Percentiles rank a stretch among this genome's conserved stretches.
phyloP scores from a whole-genome alignment of 2,797 vertebrate genomes.

The Telmatherina bonti region DNA sequence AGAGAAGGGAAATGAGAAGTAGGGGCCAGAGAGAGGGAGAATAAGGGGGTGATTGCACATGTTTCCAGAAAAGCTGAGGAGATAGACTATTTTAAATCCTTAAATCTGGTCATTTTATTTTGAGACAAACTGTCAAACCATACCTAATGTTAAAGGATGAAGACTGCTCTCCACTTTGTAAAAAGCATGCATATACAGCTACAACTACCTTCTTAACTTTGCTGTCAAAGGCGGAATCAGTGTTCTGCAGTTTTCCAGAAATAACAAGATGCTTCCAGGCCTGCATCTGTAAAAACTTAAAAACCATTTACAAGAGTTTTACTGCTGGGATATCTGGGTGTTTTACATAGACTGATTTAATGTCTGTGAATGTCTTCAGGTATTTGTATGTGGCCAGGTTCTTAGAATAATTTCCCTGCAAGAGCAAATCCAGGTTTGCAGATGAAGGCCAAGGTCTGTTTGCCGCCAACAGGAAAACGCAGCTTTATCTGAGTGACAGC shows the following conservation, averaged over 20 bases:
- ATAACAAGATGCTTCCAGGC: background rate
- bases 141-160: background rate
- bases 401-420: constrained; percentile 35
- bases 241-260: background rate
- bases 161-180: too few relatives aligned
- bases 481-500: constrained; percentile 71
- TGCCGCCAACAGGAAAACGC: constrained; percentile 67
- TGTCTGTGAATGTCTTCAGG: constrained; percentile 22
- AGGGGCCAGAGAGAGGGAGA: constrained; percentile 5
- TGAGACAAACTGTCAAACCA: background rate
- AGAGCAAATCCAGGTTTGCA: constrained; percentile 50
- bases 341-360: constrained; percentile 26
- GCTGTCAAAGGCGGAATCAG: background rate
- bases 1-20: constrained; percentile 12
- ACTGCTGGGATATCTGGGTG: constrained; percentile 8
- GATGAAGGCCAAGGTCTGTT: constrained; percentile 53
- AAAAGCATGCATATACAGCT: background rate
- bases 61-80: constrained; percentile 5
- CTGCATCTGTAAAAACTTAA: constrained; percentile 1
- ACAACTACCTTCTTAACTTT: background rate
- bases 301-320: constrained; percentile 2
- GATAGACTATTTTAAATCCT: background rate
- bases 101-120: background rate
- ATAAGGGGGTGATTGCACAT: background rate
- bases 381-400: constrained; percentile 23